phyloP scores from a whole-genome alignment of 2,113 vertebrate genomes.

The Pica pica region DNA sequence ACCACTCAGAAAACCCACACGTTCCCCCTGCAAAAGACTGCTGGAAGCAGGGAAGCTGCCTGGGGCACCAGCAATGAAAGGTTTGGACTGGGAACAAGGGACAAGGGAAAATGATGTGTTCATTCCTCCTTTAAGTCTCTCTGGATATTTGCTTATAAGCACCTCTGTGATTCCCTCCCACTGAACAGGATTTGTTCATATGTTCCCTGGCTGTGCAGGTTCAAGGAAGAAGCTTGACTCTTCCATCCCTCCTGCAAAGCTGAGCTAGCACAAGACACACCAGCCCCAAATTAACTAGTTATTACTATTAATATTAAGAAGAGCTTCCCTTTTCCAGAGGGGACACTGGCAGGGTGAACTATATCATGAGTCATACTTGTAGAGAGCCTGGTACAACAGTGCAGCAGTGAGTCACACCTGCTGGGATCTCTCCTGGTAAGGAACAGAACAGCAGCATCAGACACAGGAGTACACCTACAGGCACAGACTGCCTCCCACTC shows the following conservation, averaged over 20 bases:
- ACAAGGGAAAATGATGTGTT: background rate
- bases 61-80: background rate
- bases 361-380: background rate
- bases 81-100: background rate
- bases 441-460: background rate
- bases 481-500: background rate
- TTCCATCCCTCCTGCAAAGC: background rate
- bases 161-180: background rate
- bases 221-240: background rate
- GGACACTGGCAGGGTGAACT: background rate
- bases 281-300: background rate
- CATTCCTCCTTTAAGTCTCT: background rate
- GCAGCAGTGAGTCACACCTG: background rate
- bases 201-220: background rate
- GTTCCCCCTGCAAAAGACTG: background rate
- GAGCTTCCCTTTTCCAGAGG: background rate
- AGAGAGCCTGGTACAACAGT: background rate
- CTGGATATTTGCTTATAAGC: background rate
- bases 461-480: background rate
- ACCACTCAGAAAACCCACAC: accelerated
- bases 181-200: background rate
- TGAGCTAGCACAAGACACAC: background rate
- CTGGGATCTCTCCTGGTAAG: background rate
- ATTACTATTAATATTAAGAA: background rate
- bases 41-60: background rate